Base-by-base conservation (phyloP, 1,140 invertebrate genomes). In the Euwallacea fornicatus region DNA sequence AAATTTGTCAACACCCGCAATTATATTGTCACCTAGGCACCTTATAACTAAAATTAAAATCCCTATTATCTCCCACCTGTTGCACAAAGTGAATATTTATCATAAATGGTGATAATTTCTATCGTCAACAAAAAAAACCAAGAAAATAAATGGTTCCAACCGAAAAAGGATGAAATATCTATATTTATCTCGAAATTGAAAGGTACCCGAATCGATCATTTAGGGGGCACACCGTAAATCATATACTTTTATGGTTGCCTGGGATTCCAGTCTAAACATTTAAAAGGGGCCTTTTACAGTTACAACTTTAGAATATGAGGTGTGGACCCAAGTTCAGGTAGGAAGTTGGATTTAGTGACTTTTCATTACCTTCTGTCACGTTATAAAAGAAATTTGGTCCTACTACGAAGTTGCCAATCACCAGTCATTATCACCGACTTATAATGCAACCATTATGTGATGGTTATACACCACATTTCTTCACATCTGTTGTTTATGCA, bases 301-400 rank as follows among this genome's bases (percentile, higher is more conserved):
- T 73, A 64, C 60, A 42, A 60, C 21, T 71, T 16, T 60, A 54
- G 42, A 59, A 65, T 46, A 55, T 53, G 42, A 60, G 55, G 66
- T 42, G 42, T 60, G 11, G 56, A 62, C 64, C 64, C 58, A 50
- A 61, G 43, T 13, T 11, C 60, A 65, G 69, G 60, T 64, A 70
- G 50, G 50, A 65, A 21, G 21, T 61, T 63, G 13, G 44, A 69
- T 73, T 69, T 66, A 73, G 42, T 73, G 72, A 69, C 72, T 73
- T 73, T 73, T 65, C 65, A 72, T 68, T 72, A 67, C 60, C 71
- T 58, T 56, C 56, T 72, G 65, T 67, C 71, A 68, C 7, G 47
- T 58, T 47, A 53, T 72, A 58, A 72, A 42, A 6, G 46, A 50
- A 50, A 33, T 6, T 13, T 50, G 13, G 9, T 50, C 46, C 46